phyloP scores from a whole-genome alignment of 1,140 invertebrate genomes.

The Cataglyphis hispanica region DNA sequence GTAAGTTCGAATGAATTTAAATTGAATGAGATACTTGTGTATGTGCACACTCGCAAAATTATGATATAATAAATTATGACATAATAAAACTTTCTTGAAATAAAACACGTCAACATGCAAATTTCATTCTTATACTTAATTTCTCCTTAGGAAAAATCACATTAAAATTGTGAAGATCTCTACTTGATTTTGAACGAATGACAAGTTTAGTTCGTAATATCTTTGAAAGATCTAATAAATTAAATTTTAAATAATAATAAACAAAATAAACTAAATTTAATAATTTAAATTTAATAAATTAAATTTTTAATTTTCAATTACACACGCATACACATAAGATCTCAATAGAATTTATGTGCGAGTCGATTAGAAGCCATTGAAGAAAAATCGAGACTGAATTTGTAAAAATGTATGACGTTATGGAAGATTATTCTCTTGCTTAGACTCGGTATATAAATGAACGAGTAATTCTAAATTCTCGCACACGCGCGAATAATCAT shows the following conservation, averaged over 20 bases:
- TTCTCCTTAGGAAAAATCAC: neutral
- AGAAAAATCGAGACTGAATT: neutral
- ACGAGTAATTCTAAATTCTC: constrained; percentile 33
- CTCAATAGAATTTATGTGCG: no score
- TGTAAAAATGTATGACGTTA: neutral
- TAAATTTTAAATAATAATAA: no score
- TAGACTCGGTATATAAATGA: neutral
- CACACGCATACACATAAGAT: no score
- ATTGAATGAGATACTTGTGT: constrained; percentile 15
- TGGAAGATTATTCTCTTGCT: neutral
- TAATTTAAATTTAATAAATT: no score
- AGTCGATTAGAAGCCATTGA: no score
- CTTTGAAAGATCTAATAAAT: neutral
- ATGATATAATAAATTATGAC: no score
- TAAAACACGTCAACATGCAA: neutral
- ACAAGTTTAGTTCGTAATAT: neutral
- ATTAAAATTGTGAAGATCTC: neutral
- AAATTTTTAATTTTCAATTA: neutral
- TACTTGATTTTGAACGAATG: no score
- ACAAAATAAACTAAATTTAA: no score
- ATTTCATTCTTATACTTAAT: neutral
- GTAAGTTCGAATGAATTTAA: constrained; percentile 36
- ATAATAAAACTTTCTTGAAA: neutral
- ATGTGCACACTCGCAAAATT: neutral
- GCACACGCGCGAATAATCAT: constrained; percentile 18